These are phyloP conservation scores for Bombus superbus DNA, from an alignment of 1,140 invertebrate species.

Conservation along the genomic window DNA sequence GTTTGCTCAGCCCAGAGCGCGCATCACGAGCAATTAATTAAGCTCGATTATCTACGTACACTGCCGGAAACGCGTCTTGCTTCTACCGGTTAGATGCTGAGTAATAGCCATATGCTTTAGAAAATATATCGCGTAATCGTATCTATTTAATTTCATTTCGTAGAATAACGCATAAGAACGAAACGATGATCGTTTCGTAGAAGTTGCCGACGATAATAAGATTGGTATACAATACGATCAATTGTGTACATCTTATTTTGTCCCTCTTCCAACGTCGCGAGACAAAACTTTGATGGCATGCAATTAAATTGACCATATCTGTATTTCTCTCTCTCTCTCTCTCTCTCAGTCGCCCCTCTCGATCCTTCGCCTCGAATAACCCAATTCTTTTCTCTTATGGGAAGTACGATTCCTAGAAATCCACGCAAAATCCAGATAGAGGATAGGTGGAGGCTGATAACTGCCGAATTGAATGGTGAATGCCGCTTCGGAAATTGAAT, in stretches of 20 bases:
- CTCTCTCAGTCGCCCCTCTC: background rate
- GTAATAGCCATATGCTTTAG: constrained; percentile 67
- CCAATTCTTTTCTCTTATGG: constrained; percentile 41
- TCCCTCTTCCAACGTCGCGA: background rate
- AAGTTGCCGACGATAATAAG: background rate
- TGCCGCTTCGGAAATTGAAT: constrained; percentile 82
- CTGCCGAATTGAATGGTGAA: constrained; percentile 79
- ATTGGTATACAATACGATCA: background rate
- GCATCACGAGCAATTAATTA: constrained; percentile 81
- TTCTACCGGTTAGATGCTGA: constrained; percentile 67
- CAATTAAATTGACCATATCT: constrained; percentile 45
- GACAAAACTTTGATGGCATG: background rate
- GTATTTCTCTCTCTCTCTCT: background rate
- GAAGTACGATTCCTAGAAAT: constrained; percentile 62
- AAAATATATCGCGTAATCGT: constrained; percentile 41
- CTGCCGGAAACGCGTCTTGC: constrained; percentile 66
- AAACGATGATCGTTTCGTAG: background rate
- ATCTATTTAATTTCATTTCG: constrained; percentile 8
- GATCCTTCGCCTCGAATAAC: constrained; percentile 9
- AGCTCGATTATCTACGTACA: constrained; percentile 81
- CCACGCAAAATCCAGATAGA: constrained; percentile 71
- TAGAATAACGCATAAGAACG: background rate
- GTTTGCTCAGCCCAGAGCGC: constrained; percentile 77
- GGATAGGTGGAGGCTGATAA: constrained; percentile 75
- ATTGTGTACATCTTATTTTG: background rate